A percentile compares a stretch with the other conserved stretches of the same genome.
These are phyloP conservation scores for Dinoponera quadriceps DNA, from an alignment of 1,140 invertebrate genomes.

Conservation along the genomic window DNA sequence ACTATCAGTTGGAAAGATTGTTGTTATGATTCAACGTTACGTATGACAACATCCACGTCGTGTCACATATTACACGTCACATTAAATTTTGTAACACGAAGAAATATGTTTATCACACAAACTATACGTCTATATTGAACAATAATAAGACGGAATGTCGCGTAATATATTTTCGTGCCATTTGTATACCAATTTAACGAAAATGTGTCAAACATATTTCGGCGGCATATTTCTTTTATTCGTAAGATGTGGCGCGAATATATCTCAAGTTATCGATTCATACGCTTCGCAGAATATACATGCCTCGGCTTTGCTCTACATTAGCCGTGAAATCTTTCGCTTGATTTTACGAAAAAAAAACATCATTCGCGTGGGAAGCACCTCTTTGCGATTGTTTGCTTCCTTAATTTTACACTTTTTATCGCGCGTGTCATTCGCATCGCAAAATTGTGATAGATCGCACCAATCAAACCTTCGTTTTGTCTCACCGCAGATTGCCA, in stretches of 20 bases:
- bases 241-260: slow-evolving; percentile 38
- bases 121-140: slow-evolving; percentile 64
- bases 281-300: slow-evolving; percentile 20
- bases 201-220: slow-evolving; percentile 66
- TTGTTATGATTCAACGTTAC: slow-evolving; percentile 23
- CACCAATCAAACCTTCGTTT: slow-evolving; percentile 15
- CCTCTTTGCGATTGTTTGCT: slow-evolving; percentile 2
- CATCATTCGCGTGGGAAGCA: neutral
- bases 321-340: slow-evolving; percentile 31
- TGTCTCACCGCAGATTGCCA: neutral
- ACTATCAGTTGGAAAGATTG: neutral
- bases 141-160: slow-evolving; percentile 63
- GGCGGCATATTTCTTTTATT: slow-evolving; percentile 66
- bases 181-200: slow-evolving; percentile 68
- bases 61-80: slow-evolving; percentile 16
- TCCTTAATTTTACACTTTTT: slow-evolving; percentile 21
- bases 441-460: neutral
- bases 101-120: slow-evolving; percentile 57
- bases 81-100: slow-evolving; percentile 27
- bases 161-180: slow-evolving; percentile 58
- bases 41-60: neutral
- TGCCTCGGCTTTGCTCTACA: slow-evolving; percentile 19
- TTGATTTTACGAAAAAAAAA: slow-evolving; percentile 39
- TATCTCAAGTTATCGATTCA: slow-evolving; percentile 37
- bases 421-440: slow-evolving; percentile 1